These are phyloP conservation scores for Protophormia terraenovae DNA, from an alignment of 2,888 invertebrate genomes.

Conservation along the genomic window DNA sequence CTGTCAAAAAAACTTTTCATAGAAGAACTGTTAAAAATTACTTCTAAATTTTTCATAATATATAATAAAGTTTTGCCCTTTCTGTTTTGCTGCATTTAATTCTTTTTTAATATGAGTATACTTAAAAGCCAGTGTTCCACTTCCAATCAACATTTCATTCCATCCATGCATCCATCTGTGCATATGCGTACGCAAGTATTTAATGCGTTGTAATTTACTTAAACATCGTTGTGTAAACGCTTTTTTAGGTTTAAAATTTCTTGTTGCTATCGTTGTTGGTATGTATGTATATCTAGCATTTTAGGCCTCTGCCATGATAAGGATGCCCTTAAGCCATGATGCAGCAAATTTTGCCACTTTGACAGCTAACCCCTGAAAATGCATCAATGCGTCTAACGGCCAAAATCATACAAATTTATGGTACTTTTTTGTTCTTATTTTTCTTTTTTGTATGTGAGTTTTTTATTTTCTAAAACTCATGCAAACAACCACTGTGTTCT, in stretches of 20 bases:
- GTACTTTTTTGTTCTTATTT: constrained; percentile 3
- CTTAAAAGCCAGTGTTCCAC: not conserved
- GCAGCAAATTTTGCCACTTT: constrained; percentile 68
- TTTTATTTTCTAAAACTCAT: constrained; percentile 10
- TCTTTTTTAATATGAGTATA: constrained; percentile 30
- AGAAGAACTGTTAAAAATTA: not conserved
- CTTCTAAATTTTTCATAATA: no score
- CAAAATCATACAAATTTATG: constrained; percentile 36
- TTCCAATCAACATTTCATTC: not conserved
- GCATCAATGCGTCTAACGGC: constrained; percentile 56
- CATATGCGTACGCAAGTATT: constrained; percentile 52
- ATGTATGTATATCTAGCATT: constrained; percentile 34
- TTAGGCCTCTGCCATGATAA: constrained; percentile 20
- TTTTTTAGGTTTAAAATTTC: not conserved
- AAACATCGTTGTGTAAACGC: constrained; percentile 57
- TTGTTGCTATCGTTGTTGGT: not conserved
- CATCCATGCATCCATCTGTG: not conserved
- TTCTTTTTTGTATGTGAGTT: not conserved
- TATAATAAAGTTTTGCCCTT: constrained; percentile 17
- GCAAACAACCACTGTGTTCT: constrained; percentile 42
- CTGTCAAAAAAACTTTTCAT: not conserved
- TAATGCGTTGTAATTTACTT: constrained; percentile 71
- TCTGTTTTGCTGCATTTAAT: constrained; percentile 34
- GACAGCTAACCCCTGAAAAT: constrained; percentile 63
- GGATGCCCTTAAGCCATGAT: constrained; percentile 64